Conservation (phyloP, 2,888 invertebrate genomes). For the Quadroppia sp. region DNA sequence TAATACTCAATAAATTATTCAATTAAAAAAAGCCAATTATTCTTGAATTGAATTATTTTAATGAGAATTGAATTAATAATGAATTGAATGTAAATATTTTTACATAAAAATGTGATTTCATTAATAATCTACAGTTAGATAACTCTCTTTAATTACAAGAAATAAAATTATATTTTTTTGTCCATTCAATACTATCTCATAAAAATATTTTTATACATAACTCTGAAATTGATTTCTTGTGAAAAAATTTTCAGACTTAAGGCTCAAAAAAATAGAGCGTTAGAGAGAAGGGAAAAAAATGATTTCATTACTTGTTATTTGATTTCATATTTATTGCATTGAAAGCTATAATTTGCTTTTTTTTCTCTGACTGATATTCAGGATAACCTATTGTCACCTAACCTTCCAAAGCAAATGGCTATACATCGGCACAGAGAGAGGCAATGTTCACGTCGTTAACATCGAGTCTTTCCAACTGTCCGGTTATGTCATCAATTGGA, state of each 20-base stretch:
- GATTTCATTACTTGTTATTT: background rate
- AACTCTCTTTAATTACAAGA: too few relatives aligned
- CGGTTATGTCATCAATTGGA: slow-evolving; percentile 99
- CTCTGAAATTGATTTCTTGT: background rate
- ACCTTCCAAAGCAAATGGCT: slow-evolving; percentile 98
- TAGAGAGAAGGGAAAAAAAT: background rate
- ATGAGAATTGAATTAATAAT: too few relatives aligned
- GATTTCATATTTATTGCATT: background rate
- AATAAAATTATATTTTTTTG: too few relatives aligned
- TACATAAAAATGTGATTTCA: too few relatives aligned
- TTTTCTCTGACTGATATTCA: slow-evolving; percentile 53
- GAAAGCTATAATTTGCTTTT: background rate
- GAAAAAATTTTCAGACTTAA: too few relatives aligned
- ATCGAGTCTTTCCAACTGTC: slow-evolving; percentile 92
- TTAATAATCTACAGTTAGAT: too few relatives aligned
- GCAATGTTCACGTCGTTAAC: slow-evolving; percentile 96
- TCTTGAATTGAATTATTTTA: too few relatives aligned
- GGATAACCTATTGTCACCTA: slow-evolving; percentile 89
- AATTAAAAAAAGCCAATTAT: too few relatives aligned
- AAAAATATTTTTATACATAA: too few relatives aligned
- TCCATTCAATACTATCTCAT: too few relatives aligned
- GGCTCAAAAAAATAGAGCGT: background rate
- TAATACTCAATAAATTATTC: too few relatives aligned
- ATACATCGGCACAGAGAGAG: slow-evolving; percentile 95
- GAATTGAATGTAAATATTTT: too few relatives aligned